phyloP scores from a whole-genome alignment of 2,113 vertebrate species.

The Junco hyemalis region DNA sequence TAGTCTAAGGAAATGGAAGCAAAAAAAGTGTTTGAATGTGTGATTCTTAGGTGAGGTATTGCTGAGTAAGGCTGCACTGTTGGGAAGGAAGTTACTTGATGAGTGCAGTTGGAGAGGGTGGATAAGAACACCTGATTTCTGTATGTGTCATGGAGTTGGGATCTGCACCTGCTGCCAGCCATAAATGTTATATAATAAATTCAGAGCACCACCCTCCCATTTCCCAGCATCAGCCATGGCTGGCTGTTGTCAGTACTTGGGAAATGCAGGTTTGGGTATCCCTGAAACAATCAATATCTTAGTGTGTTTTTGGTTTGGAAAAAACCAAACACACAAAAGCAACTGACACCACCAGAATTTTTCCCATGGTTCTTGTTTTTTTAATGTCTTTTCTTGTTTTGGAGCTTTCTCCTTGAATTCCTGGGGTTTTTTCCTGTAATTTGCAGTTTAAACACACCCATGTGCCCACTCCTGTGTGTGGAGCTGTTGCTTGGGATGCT shows the following conservation, averaged over 20 bases:
- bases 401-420: not conserved
- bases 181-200: not conserved
- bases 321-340: not conserved
- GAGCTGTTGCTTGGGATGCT: not conserved
- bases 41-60: not conserved
- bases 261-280: not conserved
- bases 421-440: fast-evolving
- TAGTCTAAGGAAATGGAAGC: not conserved
- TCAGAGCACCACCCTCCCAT: not conserved
- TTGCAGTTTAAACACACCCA: not conserved
- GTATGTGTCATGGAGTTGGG: fast-evolving
- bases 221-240: too few species aligned
- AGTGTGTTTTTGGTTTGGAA: not conserved
- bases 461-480: not conserved
- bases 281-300: not conserved
- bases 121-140: not conserved
- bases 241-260: fast-evolving
- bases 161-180: not conserved
- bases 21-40: not conserved
- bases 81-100: not conserved
- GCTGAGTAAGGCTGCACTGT: not conserved
- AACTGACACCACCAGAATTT: fast-evolving
- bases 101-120: not conserved
- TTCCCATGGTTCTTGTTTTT: not conserved
- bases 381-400: not conserved